phyloP scores from a whole-genome alignment of 1,140 invertebrate species.

The Diuraphis noxia region DNA sequence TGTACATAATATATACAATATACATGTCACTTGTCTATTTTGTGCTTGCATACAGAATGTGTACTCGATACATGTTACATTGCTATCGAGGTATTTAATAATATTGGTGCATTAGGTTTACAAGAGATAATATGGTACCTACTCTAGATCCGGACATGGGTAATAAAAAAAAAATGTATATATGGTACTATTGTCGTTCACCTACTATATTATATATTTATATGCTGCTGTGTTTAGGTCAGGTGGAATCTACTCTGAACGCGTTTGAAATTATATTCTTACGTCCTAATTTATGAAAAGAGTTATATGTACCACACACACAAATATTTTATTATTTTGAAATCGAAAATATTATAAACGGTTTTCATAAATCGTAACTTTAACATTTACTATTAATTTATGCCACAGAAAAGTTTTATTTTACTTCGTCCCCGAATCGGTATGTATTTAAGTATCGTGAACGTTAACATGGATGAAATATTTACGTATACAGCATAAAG shows the following conservation, averaged over 20 bases:
- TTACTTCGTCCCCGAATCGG: background rate
- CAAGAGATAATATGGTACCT: background rate
- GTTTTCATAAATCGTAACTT: slow-evolving; percentile 16
- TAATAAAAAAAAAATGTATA: background rate
- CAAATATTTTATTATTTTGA: background rate
- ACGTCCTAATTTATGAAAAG: background rate
- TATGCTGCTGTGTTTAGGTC: background rate
- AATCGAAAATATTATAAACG: background rate
- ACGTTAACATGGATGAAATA: background rate
- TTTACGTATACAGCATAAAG: slow-evolving; percentile 3
- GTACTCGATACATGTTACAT: background rate
- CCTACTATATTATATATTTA: background rate
- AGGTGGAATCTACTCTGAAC: background rate
- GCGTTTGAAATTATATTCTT: background rate
- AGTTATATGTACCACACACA: background rate
- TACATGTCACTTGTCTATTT: background rate
- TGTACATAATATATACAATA: background rate
- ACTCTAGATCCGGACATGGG: background rate
- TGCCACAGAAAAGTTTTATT: slow-evolving; percentile 25
- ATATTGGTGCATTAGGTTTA: background rate
- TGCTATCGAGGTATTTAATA: background rate
- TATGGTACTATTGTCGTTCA: background rate
- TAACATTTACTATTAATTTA: slow-evolving; percentile 20
- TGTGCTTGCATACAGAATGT: background rate
- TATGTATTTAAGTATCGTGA: background rate